Base-by-base conservation (phyloP, 1,140 invertebrate genomes). In the Ctenoplectra terminalis region DNA sequence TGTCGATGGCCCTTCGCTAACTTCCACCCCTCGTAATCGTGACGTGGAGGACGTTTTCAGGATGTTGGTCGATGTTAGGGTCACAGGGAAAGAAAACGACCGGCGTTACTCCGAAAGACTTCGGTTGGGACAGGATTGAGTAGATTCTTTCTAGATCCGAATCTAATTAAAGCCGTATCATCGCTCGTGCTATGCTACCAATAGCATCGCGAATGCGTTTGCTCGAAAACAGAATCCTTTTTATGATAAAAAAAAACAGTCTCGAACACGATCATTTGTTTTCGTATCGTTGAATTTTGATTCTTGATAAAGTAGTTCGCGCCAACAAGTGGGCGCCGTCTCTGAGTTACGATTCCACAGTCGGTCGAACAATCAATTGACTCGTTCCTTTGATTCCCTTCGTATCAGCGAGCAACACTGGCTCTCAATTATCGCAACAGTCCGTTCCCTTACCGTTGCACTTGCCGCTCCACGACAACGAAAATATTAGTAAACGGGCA, bases 401-500 rank as follows among this genome's bases (percentile, higher is more conserved):
- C 31, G 67, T 78, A 79, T 54, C 81, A 52, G 29, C 48, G 61
- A 81, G 50, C 71, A 66, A 81, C 61, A 58, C 34, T 26, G n/a
- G 43, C 61, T 73, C 71, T 83, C 81, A 71, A 87, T 87, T 87
- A 83, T 61, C 64, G 71, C 37, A 69, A 82, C 60, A 34, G 63
- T 50, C 34, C 34, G 56, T 76, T 75, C 67, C 52, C 69, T 40
- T 26, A 17, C 54, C 54, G n/a, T n/a, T 31, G 43, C 71, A 67
- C 81, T 82, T 70, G 75, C 67, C 66, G 63, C 75, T 70, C 23
- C 56, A 23, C 37, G 34, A 40, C 56, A 79, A 87, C 66, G 61
- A 87, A 87, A 87, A 87, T 87, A 84, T 87, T 87, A 82, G 86
- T 87, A 87, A 87, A 87, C 86, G 60, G 52, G 43, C 66, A 23